Conservation (phyloP, 1,140 invertebrate species). For the Drosophila subobscura region DNA sequence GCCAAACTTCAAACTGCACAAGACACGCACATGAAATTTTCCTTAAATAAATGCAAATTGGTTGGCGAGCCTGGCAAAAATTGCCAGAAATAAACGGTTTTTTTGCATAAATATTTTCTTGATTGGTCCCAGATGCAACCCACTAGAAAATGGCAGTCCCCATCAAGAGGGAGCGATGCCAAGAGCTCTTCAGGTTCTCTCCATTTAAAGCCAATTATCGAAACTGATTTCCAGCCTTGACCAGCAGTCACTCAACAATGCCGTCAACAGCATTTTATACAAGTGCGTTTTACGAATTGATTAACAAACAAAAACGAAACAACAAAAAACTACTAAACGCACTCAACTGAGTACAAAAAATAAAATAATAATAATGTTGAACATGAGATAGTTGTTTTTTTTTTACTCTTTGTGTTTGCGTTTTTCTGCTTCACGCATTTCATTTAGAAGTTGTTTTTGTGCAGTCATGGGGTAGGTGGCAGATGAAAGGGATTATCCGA, state of each 20-base stretch:
- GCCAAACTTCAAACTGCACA: constrained; percentile 15
- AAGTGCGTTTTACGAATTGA: constrained; percentile 67
- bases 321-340: constrained; percentile 13
- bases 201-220: constrained; percentile 62
- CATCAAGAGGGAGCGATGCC: not conserved
- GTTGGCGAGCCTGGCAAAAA: constrained; percentile 23
- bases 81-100: constrained; percentile 33
- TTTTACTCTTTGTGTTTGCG: constrained; percentile 36
- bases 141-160: constrained; percentile 4
- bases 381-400: constrained; percentile 54
- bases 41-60: constrained; percentile 41
- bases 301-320: constrained; percentile 33
- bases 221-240: constrained; percentile 52
- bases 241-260: constrained; percentile 49
- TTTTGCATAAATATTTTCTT: constrained; percentile 32
- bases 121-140: constrained; percentile 11
- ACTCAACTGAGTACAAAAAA: constrained; percentile 6
- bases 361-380: not conserved
- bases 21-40: constrained; percentile 39
- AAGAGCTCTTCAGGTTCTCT: constrained; percentile 43
- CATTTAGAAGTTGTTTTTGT: constrained; percentile 26
- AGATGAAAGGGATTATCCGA: not conserved
- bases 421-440: constrained; percentile 33
- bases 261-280: constrained; percentile 62
- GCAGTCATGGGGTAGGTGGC: not conserved